Evolutionary conservation across 53 echinoderm and acorn worm genomes (phyloP).

Genomic region (Mesocentrotus franciscanus): DNA sequence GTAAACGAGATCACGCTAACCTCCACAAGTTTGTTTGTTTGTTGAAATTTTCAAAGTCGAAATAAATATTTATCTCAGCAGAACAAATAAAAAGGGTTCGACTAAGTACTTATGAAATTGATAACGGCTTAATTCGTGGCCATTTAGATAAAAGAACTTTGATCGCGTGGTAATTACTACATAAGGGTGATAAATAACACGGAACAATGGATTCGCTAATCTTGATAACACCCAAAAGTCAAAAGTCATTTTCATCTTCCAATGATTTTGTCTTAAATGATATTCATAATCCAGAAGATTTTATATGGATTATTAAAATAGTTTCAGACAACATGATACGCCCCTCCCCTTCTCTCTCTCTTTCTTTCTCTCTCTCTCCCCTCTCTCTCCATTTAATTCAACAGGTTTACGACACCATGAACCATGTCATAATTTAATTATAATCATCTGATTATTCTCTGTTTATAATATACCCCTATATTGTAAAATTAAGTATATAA

Average conservation of each 20-base stretch:
- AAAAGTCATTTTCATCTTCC: background rate
- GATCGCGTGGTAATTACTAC: background rate
- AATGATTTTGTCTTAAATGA: background rate
- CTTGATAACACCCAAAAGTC: background rate
- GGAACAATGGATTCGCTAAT: background rate
- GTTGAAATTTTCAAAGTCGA: background rate
- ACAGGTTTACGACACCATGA: background rate
- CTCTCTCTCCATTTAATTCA: too few relatives aligned
- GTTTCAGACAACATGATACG: background rate
- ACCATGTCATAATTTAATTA: too few relatives aligned
- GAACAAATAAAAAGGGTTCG: background rate
- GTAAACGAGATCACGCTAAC: background rate
- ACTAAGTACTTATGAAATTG: background rate
- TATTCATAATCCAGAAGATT: background rate
- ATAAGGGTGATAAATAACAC: background rate
- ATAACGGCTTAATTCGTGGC: background rate
- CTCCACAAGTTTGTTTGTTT: background rate
- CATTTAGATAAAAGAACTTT: conserved; percentile 16
- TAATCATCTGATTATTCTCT: too few relatives aligned
- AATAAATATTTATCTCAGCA: background rate
- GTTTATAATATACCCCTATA: too few relatives aligned
- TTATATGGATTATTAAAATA: background rate
- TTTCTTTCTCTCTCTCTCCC: background rate
- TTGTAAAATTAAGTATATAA: too few relatives aligned
- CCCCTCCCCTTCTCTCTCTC: background rate